phyloP scores from a whole-genome alignment of 2,113 vertebrate species.

The Oxygymnocypris stewartii region DNA sequence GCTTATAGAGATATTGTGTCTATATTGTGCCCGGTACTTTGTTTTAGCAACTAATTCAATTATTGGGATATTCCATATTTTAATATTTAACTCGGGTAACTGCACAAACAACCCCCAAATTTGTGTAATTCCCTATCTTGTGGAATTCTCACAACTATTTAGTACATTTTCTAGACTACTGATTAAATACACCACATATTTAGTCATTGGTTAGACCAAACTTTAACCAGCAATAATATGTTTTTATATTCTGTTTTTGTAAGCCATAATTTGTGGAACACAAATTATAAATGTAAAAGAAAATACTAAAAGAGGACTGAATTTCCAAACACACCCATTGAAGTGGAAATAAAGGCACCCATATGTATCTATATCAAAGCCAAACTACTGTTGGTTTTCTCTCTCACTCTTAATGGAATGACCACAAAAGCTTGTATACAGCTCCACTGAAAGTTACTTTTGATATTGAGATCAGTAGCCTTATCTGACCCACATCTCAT shows the following conservation, averaged over 20 bases:
- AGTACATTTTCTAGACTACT: not conserved
- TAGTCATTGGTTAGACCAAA: not conserved
- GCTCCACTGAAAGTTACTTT: conserved; percentile 25
- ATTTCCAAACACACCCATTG: not conserved
- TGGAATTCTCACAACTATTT: too few species aligned
- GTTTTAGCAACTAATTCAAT: not conserved
- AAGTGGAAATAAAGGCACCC: not conserved
- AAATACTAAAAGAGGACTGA: not conserved
- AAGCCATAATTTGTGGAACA: not conserved
- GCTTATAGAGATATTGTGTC: not conserved
- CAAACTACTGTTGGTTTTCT: not conserved
- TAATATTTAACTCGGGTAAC: not conserved
- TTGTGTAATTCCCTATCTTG: not conserved
- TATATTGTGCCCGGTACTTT: not conserved
- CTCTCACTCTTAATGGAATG: not conserved
- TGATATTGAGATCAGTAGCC: conserved; percentile 27
- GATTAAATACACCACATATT: not conserved
- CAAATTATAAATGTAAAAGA: not conserved
- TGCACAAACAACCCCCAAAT: too few species aligned
- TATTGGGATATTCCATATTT: too few species aligned
- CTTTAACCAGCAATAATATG: not conserved
- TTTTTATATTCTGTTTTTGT: not conserved
- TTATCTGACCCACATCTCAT: conserved; percentile 50
- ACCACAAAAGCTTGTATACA: not conserved
- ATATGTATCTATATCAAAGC: conserved; percentile 7